A percentile compares a stretch with the other conserved stretches of the same genome.
Conservation (phyloP, 2,797 vertebrate genomes). For the Sciurus carolinensis region DNA sequence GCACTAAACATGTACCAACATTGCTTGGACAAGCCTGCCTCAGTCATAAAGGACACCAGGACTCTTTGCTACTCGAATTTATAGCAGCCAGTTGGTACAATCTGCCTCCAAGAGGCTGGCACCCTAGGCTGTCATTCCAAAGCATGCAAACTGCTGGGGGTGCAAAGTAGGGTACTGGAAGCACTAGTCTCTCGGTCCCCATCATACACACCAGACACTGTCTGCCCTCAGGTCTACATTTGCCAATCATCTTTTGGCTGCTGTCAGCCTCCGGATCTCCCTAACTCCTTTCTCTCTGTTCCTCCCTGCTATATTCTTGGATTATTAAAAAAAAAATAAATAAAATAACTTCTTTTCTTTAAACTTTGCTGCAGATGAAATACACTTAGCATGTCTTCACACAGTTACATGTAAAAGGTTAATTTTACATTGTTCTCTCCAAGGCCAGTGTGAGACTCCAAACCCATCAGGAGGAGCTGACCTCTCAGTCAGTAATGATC, state of each 20-base stretch:
- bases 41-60: not conserved
- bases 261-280: not conserved
- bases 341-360: constrained; percentile 37
- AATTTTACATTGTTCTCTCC: not conserved
- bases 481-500: not conserved
- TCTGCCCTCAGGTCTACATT: not conserved
- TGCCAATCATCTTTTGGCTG: no score
- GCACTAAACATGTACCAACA: not conserved
- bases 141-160: not conserved
- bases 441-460: not conserved
- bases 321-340: not conserved
- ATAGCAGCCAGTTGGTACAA: not conserved
- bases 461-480: not conserved
- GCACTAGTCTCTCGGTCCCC: not conserved
- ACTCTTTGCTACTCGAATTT: not conserved
- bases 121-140: not conserved
- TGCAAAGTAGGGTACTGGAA: not conserved
- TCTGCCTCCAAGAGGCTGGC: not conserved
- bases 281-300: constrained; percentile 24
- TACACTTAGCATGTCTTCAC: constrained; percentile 13
- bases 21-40: not conserved
- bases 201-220: not conserved
- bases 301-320: constrained; percentile 43
- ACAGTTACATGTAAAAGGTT: constrained; percentile 25
- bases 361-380: constrained; percentile 56